phyloP scores from a whole-genome alignment of 2,113 vertebrate species.

The Datnioides undecimradiatus region DNA sequence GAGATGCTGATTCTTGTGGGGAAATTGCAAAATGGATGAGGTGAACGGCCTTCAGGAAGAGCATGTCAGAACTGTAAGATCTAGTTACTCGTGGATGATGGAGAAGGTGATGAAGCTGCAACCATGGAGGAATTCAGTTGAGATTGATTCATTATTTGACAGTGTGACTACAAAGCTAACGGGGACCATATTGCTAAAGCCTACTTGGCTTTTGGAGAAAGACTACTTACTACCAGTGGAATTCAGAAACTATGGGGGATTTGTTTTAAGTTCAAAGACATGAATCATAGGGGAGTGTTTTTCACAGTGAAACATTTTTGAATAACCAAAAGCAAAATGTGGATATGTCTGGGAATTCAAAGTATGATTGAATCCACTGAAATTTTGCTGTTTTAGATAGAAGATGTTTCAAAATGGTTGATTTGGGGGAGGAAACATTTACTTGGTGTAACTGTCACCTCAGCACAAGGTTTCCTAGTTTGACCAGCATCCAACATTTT shows the following conservation, averaged over 20 bases:
- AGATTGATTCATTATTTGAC: constrained; percentile 75
- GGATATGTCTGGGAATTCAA: constrained; percentile 76
- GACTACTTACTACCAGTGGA: constrained; percentile 77
- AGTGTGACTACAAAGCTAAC: constrained; percentile 53
- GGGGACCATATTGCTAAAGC: constrained; percentile 66
- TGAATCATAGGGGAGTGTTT: constrained; percentile 80
- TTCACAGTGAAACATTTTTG: constrained; percentile 68
- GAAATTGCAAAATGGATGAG: not conserved
- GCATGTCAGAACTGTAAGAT: constrained; percentile 10
- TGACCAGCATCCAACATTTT: not conserved
- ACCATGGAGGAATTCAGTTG: constrained; percentile 58
- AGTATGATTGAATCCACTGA: constrained; percentile 43
- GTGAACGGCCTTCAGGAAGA: constrained; percentile 23
- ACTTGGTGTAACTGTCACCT: constrained; percentile 20
- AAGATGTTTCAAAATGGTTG: constrained; percentile 16
- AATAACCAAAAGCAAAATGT: constrained; percentile 71
- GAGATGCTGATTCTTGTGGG: not conserved
- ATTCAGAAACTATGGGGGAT: constrained; percentile 79
- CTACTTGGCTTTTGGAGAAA: constrained; percentile 70
- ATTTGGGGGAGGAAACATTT: not conserved
- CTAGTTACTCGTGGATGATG: constrained; percentile 18
- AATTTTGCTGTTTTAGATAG: constrained; percentile 13
- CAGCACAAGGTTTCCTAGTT: constrained; percentile 2
- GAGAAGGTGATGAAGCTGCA: constrained; percentile 35
- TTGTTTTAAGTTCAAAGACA: constrained; percentile 79